Evolutionary conservation across 30 jellyfish, hydroid and myxozoan genomes (phyloP).

Genomic region (Aurelia aurita): DNA sequence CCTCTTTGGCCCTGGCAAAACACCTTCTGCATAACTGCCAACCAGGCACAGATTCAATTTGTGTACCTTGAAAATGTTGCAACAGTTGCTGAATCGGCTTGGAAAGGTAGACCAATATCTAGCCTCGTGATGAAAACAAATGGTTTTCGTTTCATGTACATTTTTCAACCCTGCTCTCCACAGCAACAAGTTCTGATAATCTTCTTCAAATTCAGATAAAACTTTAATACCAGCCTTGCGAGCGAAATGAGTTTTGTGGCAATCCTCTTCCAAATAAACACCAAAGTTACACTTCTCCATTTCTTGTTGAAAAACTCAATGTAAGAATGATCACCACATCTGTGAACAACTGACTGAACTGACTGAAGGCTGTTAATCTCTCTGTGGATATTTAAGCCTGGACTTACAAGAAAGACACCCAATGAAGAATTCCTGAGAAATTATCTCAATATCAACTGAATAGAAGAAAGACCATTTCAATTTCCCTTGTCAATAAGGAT

Average conservation of each 20-base stretch:
- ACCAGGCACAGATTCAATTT: slow-evolving; percentile 11
- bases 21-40: slow-evolving; percentile 10
- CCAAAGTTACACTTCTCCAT: slow-evolving; percentile 1
- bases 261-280: slow-evolving; percentile 1
- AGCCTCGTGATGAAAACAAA: slow-evolving; percentile 10
- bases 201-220: slow-evolving; percentile 1
- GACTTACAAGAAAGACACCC: background rate
- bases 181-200: slow-evolving; percentile 2
- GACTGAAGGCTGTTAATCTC: background rate
- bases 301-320: background rate
- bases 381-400: background rate
- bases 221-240: slow-evolving; percentile 1
- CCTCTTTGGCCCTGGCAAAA: background rate
- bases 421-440: slow-evolving; percentile 4
- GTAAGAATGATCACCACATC: background rate
- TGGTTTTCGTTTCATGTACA: background rate
- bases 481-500: background rate
- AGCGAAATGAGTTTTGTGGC: slow-evolving; percentile 10
- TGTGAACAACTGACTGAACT: background rate
- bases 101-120: slow-evolving; percentile 1
- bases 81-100: slow-evolving; percentile 10
- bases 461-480: background rate
- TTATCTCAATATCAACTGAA: background rate
- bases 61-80: slow-evolving; percentile 10
- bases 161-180: slow-evolving; percentile 13